Base-by-base conservation (phyloP, 2,888 invertebrate genomes). In the Hecatera dysodea region DNA sequence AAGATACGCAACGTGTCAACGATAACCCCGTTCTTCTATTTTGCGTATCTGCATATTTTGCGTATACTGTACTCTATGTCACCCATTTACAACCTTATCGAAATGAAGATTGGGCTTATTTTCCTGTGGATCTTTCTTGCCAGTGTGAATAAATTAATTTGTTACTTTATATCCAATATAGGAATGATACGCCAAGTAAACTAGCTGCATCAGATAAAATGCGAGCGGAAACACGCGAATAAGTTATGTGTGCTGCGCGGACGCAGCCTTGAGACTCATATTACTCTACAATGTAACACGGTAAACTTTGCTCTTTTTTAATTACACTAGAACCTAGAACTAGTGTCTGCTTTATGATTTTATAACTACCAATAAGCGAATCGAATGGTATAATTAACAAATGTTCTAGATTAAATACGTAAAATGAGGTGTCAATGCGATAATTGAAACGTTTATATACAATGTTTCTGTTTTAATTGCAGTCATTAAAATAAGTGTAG, bases 171-270 rank as follows among this genome's bases (percentile, higher is more conserved):
- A 88, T 88, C 82, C 78, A 82, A 86, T 86, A 87, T 85, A 84
- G 70, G 80, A 84, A 86, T 80, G 86, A 86, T 84, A 81, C 70
- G 72, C 81, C 61, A 70, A 74, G 80, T 79, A 85, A 82, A 81
- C 79, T 78, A 79, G 81, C 81, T 75, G 71, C 78, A 88, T 87
- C 88, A 74, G 89, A 88, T 88, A 88, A 83, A 80, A 68, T 48
- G 57, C 61, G 60, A 77, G 53, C 75, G 73, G 80, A 78, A 79
- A 86, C 81, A 80, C 72, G 82, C 73, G 75, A 80, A 53, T 75
- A 80, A 80, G 63, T 74, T 77, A 77, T 78, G 59, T 72, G 29
- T 44, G 52, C 27, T 7, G 50, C 66, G 64, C 12, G 60, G 62
- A 61, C 53, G 29, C 61, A 68, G 52, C 64, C 61, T 75, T 67